Evolutionary conservation across 2,113 vertebrate genomes (phyloP), one percentile per base, ranked within the genome.

Genomic region (Gambusia holbrooki): DNA sequence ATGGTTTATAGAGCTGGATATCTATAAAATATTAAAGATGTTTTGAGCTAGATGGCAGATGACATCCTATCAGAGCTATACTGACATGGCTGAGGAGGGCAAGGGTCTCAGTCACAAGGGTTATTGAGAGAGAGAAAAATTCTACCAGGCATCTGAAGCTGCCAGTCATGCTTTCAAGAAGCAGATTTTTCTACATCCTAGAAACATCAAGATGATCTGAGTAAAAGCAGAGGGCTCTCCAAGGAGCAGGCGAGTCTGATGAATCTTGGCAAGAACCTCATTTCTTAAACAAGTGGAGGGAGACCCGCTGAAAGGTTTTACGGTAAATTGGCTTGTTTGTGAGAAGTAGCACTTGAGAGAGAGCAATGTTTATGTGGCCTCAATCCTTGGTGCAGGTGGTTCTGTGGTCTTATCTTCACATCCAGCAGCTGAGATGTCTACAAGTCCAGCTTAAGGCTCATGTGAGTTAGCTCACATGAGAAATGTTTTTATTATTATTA

Each of bases 171-270:
- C 80, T 86, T 82, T 83, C 85, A 88, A 88, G 66, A 17, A n/a
- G 45, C n/a, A 73, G 84, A 84, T 90, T 89, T 92, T 88, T 82
- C 86, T 64, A 54, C 74, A 83, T 86, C 77, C 75, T 71, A 68
- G 84, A 82, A 84, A 87, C 85, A 85, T 75, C 76, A 76, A 74
- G 71, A 80, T 76, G 83, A 76, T 84, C 58, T 42, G 37, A 19
- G n/a, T 35, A 35, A 68, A 62, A 77, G 79, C 74, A 67, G 66
- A 60, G 76, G 62, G 70, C 80, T 74, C 78, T 77, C 67, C 14
- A 54, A 74, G 76, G 42, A 85, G 84, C 79, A 78, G 80, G 30
- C 33, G 51, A 84, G 73, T 71, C 75, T 72, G 84, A 85, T 88
- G 85, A 85, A 87, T 85, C 74, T n/a, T n/a, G 73, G 82, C 76